Evolutionary conservation across 2,113 vertebrate species (phyloP).

Genomic region (Notechis scutatus): DNA sequence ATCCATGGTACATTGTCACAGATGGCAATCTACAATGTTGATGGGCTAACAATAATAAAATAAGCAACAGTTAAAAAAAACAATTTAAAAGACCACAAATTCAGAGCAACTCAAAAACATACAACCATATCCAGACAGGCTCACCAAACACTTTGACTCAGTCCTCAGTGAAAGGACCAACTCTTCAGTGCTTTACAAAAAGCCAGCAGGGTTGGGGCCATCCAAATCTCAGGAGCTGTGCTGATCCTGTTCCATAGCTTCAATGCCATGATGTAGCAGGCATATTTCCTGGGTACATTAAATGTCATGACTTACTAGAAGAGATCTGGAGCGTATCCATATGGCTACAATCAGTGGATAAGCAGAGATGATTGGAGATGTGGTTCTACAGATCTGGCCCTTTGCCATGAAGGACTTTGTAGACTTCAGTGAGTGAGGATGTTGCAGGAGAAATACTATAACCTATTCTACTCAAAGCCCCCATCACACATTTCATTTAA

Average conservation of each 20-base stretch:
- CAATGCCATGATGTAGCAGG: neutral
- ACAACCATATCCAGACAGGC: neutral
- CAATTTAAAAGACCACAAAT: neutral
- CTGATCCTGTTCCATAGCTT: neutral
- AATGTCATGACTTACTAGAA: neutral
- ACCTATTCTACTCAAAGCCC: neutral
- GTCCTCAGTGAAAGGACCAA: neutral
- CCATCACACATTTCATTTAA: neutral
- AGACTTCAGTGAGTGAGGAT: neutral
- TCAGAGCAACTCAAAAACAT: neutral
- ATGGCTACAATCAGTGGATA: neutral
- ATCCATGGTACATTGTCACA: neutral
- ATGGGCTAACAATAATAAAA: neutral
- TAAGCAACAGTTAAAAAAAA: neutral
- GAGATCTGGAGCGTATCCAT: neutral
- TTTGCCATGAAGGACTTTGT: neutral
- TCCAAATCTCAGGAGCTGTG: neutral
- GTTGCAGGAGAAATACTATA: neutral
- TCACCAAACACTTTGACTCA: neutral
- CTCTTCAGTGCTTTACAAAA: neutral
- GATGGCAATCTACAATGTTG: neutral
- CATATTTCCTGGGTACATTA: neutral
- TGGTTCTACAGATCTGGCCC: neutral
- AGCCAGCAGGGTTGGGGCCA: neutral
- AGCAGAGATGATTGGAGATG: neutral